Conservation (phyloP, 92 coral and sea anemone species). For the Meandrina meandrites region DNA sequence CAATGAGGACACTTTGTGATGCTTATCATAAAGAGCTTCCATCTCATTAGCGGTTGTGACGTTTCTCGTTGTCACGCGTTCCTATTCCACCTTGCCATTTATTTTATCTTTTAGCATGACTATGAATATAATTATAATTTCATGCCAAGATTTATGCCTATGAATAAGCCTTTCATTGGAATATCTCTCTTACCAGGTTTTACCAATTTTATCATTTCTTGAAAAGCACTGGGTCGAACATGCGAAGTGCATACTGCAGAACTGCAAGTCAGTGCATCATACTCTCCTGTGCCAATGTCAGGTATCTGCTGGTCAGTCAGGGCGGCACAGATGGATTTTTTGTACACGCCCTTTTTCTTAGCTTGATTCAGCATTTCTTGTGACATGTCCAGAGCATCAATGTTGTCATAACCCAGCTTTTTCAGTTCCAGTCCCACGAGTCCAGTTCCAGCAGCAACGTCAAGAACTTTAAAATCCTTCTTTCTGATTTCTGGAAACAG, state of each 20-base stretch:
- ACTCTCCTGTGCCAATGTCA: not conserved
- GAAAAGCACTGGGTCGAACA: not conserved
- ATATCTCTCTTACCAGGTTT: not conserved
- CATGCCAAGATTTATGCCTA: too few relatives aligned
- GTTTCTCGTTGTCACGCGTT: too few relatives aligned
- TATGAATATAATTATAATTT: too few relatives aligned
- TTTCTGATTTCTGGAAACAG: not conserved
- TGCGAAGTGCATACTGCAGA: not conserved
- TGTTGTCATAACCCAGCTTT: conserved; percentile 29
- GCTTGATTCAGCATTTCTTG: conserved; percentile 37
- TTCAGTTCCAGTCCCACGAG: conserved; percentile 19
- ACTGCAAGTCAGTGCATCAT: conserved; percentile 4
- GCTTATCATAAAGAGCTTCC: too few relatives aligned
- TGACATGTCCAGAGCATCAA: conserved; percentile 41
- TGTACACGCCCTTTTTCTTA: conserved; percentile 16
- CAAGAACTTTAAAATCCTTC: conserved; percentile 10
- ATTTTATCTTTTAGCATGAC: too few relatives aligned
- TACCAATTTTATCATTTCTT: not conserved
- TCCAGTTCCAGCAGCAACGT: conserved; percentile 50
- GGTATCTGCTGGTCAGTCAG: not conserved
- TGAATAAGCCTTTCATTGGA: too few relatives aligned
- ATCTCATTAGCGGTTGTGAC: too few relatives aligned
- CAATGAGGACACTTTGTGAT: too few relatives aligned
- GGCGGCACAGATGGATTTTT: not conserved
- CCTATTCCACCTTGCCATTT: too few relatives aligned